phyloP scores from a whole-genome alignment of 2,888 invertebrate species.

The Labia minor region DNA sequence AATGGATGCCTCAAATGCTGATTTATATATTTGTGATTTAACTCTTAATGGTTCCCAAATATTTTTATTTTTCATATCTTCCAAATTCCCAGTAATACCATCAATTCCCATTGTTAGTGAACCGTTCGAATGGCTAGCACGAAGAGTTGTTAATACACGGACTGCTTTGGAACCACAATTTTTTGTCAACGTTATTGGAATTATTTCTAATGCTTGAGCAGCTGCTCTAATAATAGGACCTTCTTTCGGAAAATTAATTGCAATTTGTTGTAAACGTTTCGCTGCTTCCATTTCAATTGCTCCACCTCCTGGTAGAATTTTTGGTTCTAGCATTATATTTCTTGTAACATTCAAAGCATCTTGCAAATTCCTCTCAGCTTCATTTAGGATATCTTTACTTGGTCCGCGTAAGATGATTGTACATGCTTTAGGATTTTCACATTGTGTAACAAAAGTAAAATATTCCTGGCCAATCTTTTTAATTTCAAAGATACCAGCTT shows the following conservation, averaged over 20 bases:
- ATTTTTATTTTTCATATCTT: conserved; percentile 78
- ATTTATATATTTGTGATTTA: conserved; percentile 72
- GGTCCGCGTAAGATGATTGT: conserved; percentile 93
- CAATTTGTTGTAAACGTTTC: neutral
- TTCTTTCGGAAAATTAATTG: neutral
- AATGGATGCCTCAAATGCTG: conserved; percentile 47
- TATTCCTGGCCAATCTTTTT: conserved; percentile 90
- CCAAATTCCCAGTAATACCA: conserved; percentile 84
- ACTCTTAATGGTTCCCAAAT: conserved; percentile 85
- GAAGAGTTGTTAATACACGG: conserved; percentile 83
- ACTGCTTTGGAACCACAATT: conserved; percentile 98
- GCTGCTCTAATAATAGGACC: conserved; percentile 54
- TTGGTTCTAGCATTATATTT: conserved; percentile 74
- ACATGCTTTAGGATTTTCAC: conserved; percentile 95
- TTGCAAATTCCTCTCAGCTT: conserved; percentile 78
- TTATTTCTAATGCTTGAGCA: conserved; percentile 89
- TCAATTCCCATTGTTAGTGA: conserved; percentile 78
- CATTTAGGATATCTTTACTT: conserved; percentile 93
- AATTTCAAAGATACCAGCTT: conserved; percentile 92
- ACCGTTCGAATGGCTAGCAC: conserved; percentile 76
- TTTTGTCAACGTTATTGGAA: conserved; percentile 92
- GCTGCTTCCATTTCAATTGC: conserved; percentile 87
- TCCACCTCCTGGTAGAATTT: conserved; percentile 88
- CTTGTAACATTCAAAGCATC: conserved; percentile 95
- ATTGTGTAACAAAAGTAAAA: conserved; percentile 86